phyloP scores from a whole-genome alignment of 2,113 vertebrate genomes.

The Circaetus cinerascens region DNA sequence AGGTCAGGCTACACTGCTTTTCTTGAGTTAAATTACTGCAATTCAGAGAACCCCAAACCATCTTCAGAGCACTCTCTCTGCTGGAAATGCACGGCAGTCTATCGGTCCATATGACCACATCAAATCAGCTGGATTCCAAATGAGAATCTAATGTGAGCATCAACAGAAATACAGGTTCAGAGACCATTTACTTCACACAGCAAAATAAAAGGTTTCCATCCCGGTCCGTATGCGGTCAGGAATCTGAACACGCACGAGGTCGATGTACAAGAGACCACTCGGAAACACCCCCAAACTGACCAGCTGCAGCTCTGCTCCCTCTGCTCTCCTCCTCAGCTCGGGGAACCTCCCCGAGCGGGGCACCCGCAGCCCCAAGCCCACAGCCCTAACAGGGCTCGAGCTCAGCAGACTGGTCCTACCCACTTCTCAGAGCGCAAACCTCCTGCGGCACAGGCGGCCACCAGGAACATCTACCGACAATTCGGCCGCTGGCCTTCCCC shows the following conservation, averaged over 20 bases:
- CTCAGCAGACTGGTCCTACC: neutral
- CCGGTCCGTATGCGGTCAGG: rapidly evolving
- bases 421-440: neutral
- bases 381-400: no score
- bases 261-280: no score
- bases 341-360: neutral
- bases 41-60: neutral
- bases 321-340: neutral
- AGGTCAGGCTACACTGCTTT: neutral
- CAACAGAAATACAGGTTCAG: no score
- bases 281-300: rapidly evolving
- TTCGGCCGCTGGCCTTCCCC: neutral
- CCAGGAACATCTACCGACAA: neutral
- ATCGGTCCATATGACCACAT: rapidly evolving
- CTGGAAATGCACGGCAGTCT: rapidly evolving
- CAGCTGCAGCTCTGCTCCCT: neutral
- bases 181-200: no score
- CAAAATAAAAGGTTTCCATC: neutral
- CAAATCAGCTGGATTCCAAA: neutral
- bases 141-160: rapidly evolving
- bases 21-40: neutral
- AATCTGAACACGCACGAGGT: neutral
- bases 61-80: neutral
- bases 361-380: neutral
- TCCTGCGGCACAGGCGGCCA: rapidly evolving